Evolutionary conservation across 2,888 invertebrate species (phyloP), one percentile per base, ranked within the genome.

Genomic region (Sinelater perroti): DNA sequence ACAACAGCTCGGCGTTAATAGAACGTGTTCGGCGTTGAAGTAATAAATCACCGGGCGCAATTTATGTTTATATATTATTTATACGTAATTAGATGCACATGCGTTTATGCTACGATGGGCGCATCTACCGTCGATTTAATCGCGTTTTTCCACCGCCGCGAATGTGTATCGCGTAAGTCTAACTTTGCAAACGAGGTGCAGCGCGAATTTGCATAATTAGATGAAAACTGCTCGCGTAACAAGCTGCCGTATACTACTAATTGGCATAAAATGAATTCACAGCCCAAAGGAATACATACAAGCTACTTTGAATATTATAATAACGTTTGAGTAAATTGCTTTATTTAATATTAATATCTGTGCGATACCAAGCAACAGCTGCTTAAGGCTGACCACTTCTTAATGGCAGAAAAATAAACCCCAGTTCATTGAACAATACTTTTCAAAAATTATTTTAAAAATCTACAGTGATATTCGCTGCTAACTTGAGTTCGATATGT

Each of bases 201-300:
- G 10, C 8, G 20, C 21, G 21, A 18, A 38, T 38, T 38, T 38
- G 11, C 38, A 38, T 38, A 38, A 38, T 38, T 38, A 38, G 18
- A 38, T 38, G 20, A 38, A 20, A 38, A 38, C 38, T 38, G 10
- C 38, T 20, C 20, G 10, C 38, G 13, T 38, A 38, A 38, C 20
- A 20, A 38, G 38, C 20, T 38, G 10, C 20, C 38, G 20, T 17
- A 11, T 38, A 8, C 20, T 38, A 38, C 20, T 38, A 38, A 38
- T 38, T 35, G 35, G 35, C 35, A 35, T 35, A 35, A 35, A 35
- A 35, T 35, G 35, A 17, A 35, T 35, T 35, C 35, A 35, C 17
- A 35, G 35, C 35, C 35, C 18, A 35, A 16, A 35, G 35, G 14
- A 17, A 33, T 33, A 16, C 33, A 7, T 17, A n/a, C n/a, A 5